Conservation (phyloP, 2,888 invertebrate species). For the Oligia fasciuncula region DNA sequence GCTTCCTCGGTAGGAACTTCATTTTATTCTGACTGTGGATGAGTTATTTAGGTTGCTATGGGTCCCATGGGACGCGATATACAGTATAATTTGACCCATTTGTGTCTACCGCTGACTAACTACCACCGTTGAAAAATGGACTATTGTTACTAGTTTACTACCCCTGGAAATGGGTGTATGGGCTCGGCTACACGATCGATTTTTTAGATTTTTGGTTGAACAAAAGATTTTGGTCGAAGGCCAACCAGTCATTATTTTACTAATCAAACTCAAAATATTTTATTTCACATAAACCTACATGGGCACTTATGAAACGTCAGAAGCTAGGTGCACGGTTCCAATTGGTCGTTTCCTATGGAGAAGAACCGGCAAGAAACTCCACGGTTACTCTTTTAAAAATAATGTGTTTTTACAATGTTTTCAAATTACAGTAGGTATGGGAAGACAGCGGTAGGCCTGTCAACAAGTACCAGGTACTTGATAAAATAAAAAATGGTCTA, state of each 20-base stretch:
- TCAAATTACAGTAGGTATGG: too few relatives aligned
- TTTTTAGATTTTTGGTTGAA: slow-evolving; percentile 18
- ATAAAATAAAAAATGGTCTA: too few relatives aligned
- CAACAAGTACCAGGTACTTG: too few relatives aligned
- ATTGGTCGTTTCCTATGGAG: too few relatives aligned
- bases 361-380: too few relatives aligned
- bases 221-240: slow-evolving; percentile 24
- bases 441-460: too few relatives aligned
- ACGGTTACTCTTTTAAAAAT: too few relatives aligned
- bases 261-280: too few relatives aligned
- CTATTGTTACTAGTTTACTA: slow-evolving; percentile 23
- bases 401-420: too few relatives aligned
- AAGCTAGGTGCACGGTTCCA: too few relatives aligned
- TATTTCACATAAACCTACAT: too few relatives aligned
- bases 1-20: slow-evolving; percentile 1
- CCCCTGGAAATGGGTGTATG: slow-evolving; percentile 1
- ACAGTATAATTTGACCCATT: slow-evolving; percentile 29
- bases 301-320: too few relatives aligned
- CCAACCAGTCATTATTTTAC: neutral
- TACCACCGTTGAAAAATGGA: slow-evolving; percentile 28
- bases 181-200: slow-evolving; percentile 14
- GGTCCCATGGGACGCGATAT: slow-evolving; percentile 30
- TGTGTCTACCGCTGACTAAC: slow-evolving; percentile 18
- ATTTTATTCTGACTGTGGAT: slow-evolving; percentile 24
- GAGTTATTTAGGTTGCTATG: slow-evolving; percentile 40